Evolutionary conservation across 2,888 invertebrate species (phyloP), one percentile per base, ranked within the genome.

Genomic region (Drosophila emarginata): DNA sequence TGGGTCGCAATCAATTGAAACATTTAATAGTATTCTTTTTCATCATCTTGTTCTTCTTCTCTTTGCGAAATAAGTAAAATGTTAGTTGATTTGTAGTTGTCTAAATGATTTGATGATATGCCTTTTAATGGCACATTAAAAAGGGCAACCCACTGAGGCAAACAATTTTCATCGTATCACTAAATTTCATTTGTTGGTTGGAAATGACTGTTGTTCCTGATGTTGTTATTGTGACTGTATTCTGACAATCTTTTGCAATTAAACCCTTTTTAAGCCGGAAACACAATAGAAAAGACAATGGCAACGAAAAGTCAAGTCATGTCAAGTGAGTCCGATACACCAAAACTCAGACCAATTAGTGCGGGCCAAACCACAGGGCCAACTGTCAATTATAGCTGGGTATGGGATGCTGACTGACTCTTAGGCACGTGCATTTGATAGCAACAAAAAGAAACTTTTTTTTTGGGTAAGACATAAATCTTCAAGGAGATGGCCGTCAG

Each of bases 341-440:
- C 67, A 56, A 51, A 45, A 32, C 61, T 60, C 63, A 57, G 59
- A 66, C 62, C 80, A 87, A 82, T 85, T 77, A 82, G 80, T 45
- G 21, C 11, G 4, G 45, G 12, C 18, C 45, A 4, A 45, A 45
- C 45, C 45, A 45, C 63, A 67, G 64, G 67, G 70, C 70, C 68
- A 52, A 65, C 80, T 79, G 87, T 75, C 83, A 74, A 73, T 65
- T 74, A 54, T 60, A 69, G 62, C 28, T 59, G 40, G 40, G 15
- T 45, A 12, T 9, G 21, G 45, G 45, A 11, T 21, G 12, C 18
- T 21, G 21, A 12, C 45, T 61, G 64, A 70, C 36, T 63, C 61
- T 52, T 45, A 18, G 70, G 83, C 88, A 87, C 83, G 83, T 82
- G 82, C 76, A 74, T 37, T 80, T 82, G 88, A 82, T 83, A 78